These are phyloP conservation scores for Platygyra sinensis DNA, from an alignment of 64 coral and sea anemone species.

Conservation along the genomic window DNA sequence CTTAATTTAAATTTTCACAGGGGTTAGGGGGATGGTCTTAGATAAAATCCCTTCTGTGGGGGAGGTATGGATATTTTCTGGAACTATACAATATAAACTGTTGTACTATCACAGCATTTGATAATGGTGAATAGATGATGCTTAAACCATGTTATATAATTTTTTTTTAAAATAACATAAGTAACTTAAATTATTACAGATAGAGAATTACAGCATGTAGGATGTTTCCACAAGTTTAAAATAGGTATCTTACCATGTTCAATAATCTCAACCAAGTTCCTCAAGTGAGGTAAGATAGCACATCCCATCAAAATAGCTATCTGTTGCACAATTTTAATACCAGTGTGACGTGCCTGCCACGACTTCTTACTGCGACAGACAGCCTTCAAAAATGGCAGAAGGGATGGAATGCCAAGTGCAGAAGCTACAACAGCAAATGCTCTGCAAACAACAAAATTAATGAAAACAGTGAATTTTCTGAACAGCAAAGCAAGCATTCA, in stretches of 20 bases:
- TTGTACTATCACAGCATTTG: too few species aligned
- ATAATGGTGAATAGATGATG: too few species aligned
- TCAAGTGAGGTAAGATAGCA: conserved; percentile 95
- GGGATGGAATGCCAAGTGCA: conserved; percentile 94
- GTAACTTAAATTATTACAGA: too few species aligned
- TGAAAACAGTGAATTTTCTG: neutral
- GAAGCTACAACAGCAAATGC: conserved; percentile 99
- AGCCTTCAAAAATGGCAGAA: conserved; percentile 97
- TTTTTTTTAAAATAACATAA: too few species aligned
- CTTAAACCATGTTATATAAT: too few species aligned
- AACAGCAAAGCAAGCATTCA: neutral
- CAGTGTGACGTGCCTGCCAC: conserved; percentile 98
- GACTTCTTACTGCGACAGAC: conserved; percentile 99
- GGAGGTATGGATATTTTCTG: too few species aligned
- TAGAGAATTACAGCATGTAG: too few species aligned
- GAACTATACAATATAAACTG: too few species aligned
- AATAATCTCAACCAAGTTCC: conserved; percentile 99
- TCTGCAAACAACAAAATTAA: conserved; percentile 46
- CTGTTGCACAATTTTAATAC: conserved; percentile 99
- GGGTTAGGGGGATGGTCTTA: too few species aligned
- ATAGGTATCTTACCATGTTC: conserved; percentile 80
- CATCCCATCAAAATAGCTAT: conserved; percentile 99
- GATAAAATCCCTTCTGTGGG: too few species aligned
- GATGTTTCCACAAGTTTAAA: too few species aligned
- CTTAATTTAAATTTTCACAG: too few species aligned